Percentiles rank a stretch among this genome's conserved stretches.
These are phyloP conservation scores for Nesoenas mayeri DNA, from an alignment of 2,113 vertebrate genomes.

Conservation along the genomic window DNA sequence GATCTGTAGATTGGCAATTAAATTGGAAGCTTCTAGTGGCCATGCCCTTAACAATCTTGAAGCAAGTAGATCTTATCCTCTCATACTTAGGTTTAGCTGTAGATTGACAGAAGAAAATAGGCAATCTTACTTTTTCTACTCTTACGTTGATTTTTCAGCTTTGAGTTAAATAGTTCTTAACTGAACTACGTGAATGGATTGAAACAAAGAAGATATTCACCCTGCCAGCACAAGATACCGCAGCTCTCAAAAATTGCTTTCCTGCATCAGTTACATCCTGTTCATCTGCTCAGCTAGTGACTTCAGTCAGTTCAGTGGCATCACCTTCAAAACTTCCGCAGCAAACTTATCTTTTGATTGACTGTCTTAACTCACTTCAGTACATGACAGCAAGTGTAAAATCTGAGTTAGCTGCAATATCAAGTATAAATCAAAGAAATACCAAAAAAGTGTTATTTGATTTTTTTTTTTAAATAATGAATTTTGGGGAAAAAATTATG, in stretches of 20 bases:
- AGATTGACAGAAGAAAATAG: slow-evolving; percentile 1
- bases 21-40: not conserved
- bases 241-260: not conserved
- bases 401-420: not conserved
- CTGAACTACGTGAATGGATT: not conserved
- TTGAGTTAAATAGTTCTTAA: slow-evolving; percentile 1
- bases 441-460: not conserved
- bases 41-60: not conserved
- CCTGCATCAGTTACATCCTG: not conserved
- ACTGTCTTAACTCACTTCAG: not conserved
- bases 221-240: not conserved
- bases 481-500: not conserved
- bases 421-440: not conserved
- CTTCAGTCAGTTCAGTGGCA: not conserved
- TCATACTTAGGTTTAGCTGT: not conserved
- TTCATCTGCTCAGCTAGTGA: not conserved
- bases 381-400: not conserved
- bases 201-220: slow-evolving; percentile 33
- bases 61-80: not conserved
- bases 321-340: not conserved
- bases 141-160: not conserved
- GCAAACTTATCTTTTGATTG: not conserved
- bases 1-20: not conserved
- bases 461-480: not conserved
- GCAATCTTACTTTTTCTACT: not conserved